Conservation (phyloP, 2,113 vertebrate genomes). For the Clarias magur region DNA sequence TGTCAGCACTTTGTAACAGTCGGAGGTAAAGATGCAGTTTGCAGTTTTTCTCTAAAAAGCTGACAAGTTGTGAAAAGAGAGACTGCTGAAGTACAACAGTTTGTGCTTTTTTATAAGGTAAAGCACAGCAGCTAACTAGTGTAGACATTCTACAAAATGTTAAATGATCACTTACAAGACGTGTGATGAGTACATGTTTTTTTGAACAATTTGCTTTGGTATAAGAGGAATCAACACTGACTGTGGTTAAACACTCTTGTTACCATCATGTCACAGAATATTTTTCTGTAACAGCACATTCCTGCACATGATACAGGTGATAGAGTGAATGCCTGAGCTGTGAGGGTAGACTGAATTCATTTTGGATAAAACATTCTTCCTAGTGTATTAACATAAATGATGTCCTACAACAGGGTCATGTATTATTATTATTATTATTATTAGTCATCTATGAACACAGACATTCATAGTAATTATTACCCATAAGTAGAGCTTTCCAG, state of each 20-base stretch:
- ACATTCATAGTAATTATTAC: slow-evolving; percentile 8
- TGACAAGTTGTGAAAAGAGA: not conserved
- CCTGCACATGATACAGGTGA: too few species aligned
- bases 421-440: not conserved
- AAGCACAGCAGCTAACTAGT: not conserved
- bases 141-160: not conserved
- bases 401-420: not conserved
- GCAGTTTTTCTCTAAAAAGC: not conserved
- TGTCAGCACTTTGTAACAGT: not conserved
- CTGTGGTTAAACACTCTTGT: not conserved
- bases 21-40: not conserved
- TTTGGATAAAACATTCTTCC: not conserved
- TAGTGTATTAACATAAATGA: not conserved
- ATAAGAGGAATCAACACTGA: not conserved
- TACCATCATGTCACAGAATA: not conserved
- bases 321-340: not conserved
- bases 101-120: too few species aligned
- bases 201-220: not conserved
- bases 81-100: not conserved
- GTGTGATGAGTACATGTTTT: not conserved
- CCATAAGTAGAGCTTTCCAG: not conserved
- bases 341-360: not conserved
- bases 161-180: not conserved
- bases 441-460: not conserved
- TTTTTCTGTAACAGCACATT: not conserved